These are phyloP conservation scores for Psittacula echo DNA, from an alignment of 2,797 vertebrate genomes.

Conservation along the genomic window DNA sequence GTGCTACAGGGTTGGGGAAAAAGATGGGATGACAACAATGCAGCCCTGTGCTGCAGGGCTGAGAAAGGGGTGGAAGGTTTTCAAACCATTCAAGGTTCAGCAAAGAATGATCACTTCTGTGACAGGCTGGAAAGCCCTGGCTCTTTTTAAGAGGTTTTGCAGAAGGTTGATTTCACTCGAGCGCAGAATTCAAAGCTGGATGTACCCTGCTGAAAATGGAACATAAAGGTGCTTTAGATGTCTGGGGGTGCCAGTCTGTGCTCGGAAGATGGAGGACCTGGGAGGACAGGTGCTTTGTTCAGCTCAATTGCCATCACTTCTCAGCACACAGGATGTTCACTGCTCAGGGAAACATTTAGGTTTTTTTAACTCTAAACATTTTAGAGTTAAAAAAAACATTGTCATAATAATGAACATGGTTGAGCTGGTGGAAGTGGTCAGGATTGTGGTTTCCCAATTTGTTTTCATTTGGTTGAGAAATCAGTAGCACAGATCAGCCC, in stretches of 20 bases:
- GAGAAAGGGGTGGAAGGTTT: background rate
- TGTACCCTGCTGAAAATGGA: background rate
- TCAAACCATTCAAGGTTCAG: background rate
- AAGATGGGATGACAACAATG: conserved; percentile 21
- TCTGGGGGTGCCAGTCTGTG: background rate
- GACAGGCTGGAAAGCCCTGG: conserved; percentile 18
- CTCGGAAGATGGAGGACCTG: accelerated
- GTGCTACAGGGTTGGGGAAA: conserved; percentile 38
- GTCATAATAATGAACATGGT: background rate
- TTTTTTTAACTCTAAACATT: background rate
- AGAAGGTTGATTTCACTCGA: conserved; percentile 24
- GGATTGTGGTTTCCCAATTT: background rate
- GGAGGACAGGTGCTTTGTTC: background rate
- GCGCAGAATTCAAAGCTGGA: background rate
- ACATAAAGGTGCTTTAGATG: background rate
- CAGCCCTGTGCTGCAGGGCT: background rate
- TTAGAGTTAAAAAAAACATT: background rate
- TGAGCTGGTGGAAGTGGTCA: background rate
- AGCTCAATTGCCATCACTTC: background rate
- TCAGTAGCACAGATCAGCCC: background rate
- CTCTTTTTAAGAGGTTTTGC: conserved; percentile 28
- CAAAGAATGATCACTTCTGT: conserved; percentile 32
- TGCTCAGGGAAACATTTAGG: background rate
- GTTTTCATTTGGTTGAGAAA: background rate
- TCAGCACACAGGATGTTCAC: background rate